Evolutionary conservation across 2,113 vertebrate species (phyloP), one percentile per base, ranked within the genome.

Genomic region (Parus major): DNA sequence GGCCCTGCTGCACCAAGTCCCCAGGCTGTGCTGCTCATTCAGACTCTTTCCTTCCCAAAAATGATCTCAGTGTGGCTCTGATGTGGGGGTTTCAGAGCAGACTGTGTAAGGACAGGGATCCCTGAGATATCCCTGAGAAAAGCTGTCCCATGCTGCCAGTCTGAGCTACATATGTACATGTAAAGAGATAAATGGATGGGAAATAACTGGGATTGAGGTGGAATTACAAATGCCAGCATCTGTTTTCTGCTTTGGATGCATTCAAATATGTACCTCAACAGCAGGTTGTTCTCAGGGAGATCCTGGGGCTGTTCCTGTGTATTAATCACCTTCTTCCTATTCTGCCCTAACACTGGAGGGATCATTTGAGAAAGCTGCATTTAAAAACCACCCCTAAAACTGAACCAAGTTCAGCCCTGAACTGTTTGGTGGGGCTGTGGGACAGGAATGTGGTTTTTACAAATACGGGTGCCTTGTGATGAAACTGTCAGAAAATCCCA

Each of bases 161-260:
- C 60, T 49, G 65, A 88, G 60, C 49, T 35, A n/a, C 5, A 7
- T 5, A 5, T 21, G 7, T 3, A 13, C 35, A 4, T 27, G 14
- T 12, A 41, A 72, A 77, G 29, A 31, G 29, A 56, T 8, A 5
- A 1, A 35, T 25, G 55, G 29, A 29, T 3, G 9, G 35, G 44
- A 81, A 85, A 35, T 15, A 72, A 29, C 18, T 69, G 69, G 10
- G n/a, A n/a, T 4, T 64, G 46, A 31, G 44, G 56, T 60, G 75
- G 64, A 90, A 91, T 92, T 85, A 20, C 10, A 44, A 53, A 69
- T 7, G 9, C 11, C 84, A 75, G n/a, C 76, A 63, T 72, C 80
- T 70, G 24, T 68, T 92, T 44, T 71, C 81, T 93, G 76, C 88
- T 93, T 84, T 93, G 71, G 92, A 50, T 80, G 82, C 47, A 47